phyloP scores from a whole-genome alignment of 2,113 vertebrate genomes.

The Lasiurus borealis region DNA sequence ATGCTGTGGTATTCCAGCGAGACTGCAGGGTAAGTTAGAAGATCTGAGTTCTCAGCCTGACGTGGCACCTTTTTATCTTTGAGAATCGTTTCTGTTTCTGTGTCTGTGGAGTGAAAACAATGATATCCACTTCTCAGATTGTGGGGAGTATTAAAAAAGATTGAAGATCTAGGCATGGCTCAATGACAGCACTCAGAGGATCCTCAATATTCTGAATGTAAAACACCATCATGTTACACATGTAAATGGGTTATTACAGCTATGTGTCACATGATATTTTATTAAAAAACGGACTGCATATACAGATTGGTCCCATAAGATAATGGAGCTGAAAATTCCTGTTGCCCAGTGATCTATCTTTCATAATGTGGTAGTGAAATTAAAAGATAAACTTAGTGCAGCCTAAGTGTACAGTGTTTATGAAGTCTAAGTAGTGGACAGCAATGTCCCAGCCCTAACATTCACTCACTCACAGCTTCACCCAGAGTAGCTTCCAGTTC shows the following conservation, averaged over 20 bases:
- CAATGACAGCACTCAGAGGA: not conserved
- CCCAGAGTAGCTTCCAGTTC: not conserved
- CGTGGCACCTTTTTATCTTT: not conserved
- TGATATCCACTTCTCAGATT: not conserved
- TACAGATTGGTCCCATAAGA: not conserved
- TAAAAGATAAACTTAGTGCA: not conserved
- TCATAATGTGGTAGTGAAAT: not conserved
- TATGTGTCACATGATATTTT: not conserved
- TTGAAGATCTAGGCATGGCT: not conserved
- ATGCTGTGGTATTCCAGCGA: not conserved
- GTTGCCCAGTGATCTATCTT: not conserved
- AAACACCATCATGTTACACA: accelerated
- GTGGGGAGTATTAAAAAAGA: not conserved
- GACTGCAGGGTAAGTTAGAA: not conserved
- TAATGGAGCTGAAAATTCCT: not conserved
- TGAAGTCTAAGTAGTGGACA: not conserved
- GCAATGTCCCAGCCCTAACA: not conserved
- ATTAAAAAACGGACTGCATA: not conserved
- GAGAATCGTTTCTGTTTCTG: not conserved
- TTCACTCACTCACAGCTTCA: not conserved
- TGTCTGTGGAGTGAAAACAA: not conserved
- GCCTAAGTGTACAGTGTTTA: not conserved
- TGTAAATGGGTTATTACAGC: not conserved
- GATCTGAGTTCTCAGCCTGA: not conserved
- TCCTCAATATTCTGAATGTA: not conserved